Percentiles rank a stretch among this genome's conserved stretches.
Evolutionary conservation across 2,113 vertebrate genomes (phyloP).

Genomic region (Myanophis thanlyinensis): DNA sequence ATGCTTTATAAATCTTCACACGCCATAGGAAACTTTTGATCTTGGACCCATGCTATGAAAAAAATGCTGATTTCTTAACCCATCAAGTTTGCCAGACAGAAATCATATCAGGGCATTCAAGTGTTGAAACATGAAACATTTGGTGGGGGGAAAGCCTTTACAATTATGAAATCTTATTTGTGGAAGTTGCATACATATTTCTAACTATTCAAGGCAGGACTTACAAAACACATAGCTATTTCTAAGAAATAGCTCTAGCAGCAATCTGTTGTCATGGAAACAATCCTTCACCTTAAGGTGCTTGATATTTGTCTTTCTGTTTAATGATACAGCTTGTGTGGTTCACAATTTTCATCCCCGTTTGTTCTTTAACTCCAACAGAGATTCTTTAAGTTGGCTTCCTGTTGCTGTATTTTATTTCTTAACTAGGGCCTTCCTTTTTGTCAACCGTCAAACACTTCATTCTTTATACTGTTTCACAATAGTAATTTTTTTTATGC

Average conservation of each 20-base stretch:
- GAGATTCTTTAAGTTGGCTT: background rate
- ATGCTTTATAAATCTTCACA: background rate
- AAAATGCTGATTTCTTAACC: background rate
- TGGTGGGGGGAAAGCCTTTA: background rate
- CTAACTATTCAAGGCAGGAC: background rate
- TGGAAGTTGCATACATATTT: background rate
- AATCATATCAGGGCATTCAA: background rate
- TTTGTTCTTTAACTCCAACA: background rate
- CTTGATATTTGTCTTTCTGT: background rate
- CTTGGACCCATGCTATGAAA: background rate
- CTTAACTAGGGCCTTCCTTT: background rate
- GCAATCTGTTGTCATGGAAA: background rate
- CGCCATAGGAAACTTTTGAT: background rate
- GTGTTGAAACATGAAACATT: background rate
- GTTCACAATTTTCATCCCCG: background rate
- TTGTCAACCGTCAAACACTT: background rate
- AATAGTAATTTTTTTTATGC: background rate
- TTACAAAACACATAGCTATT: background rate
- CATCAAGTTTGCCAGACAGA: background rate
- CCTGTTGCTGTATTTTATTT: background rate
- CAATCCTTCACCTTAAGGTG: background rate
- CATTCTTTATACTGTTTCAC: background rate
- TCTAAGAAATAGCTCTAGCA: background rate
- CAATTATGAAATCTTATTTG: background rate
- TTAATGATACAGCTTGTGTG: slow-evolving; percentile 11